Conservation (phyloP, 2,113 vertebrate genomes). For the Lophochroa leadbeateri region DNA sequence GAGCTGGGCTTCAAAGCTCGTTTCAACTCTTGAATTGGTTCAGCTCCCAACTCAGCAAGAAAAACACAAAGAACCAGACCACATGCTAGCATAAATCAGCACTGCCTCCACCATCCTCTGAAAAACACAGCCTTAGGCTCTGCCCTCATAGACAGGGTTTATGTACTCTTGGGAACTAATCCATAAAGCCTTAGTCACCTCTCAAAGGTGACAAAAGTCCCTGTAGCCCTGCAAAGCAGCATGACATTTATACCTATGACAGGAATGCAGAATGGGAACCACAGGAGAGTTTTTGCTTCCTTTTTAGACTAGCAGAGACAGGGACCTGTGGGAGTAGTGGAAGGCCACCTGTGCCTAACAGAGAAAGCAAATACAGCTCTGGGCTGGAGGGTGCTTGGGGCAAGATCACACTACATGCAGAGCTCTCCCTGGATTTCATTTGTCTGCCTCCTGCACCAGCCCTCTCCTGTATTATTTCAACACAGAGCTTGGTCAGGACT, state of each 20-base stretch:
- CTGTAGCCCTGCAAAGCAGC: neutral
- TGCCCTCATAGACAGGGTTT: neutral
- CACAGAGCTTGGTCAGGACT: neutral
- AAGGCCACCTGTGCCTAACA: neutral
- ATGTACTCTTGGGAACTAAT: neutral
- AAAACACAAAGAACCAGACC: neutral
- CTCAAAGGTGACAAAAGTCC: neutral
- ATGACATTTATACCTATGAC: neutral
- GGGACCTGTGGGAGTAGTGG: neutral
- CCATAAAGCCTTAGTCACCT: neutral
- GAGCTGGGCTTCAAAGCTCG: neutral
- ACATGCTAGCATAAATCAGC: neutral
- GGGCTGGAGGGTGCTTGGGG: neutral
- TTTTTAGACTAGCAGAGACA: neutral
- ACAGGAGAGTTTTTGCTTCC: neutral
- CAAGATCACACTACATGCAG: fast-evolving
- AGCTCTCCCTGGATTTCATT: neutral
- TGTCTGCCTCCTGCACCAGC: neutral
- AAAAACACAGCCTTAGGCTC: neutral
- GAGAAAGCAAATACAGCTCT: neutral
- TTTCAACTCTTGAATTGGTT: neutral
- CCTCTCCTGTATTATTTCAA: neutral
- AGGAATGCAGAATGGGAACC: neutral
- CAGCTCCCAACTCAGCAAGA: neutral
- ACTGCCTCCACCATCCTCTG: neutral